These are phyloP conservation scores for Chymomyza caudatula DNA, from an alignment of 2,888 invertebrate genomes.

Conservation along the genomic window DNA sequence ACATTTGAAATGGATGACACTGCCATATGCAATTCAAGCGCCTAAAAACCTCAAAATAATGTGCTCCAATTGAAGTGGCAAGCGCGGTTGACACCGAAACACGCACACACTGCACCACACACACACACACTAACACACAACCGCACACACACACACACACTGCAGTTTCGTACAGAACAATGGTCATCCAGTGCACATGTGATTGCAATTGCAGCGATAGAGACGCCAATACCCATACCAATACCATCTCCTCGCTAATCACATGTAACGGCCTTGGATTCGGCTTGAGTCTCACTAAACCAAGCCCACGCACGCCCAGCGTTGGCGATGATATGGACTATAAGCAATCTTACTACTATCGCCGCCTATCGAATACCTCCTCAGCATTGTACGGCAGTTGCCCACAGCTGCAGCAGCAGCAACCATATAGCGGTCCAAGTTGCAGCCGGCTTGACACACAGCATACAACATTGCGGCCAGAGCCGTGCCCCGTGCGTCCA, in stretches of 20 bases:
- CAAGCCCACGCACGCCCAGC: constrained; percentile 31
- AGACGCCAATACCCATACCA: constrained; percentile 32
- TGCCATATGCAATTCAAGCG: neutral
- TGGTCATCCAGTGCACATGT: constrained; percentile 76
- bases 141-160: constrained; percentile 1
- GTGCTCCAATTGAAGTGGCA: constrained; percentile 10
- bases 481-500: constrained; percentile 42
- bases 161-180: constrained; percentile 43
- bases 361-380: constrained; percentile 73
- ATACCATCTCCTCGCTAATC: constrained; percentile 15
- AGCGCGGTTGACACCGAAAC: neutral
- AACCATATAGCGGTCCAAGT: neutral
- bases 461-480: constrained; percentile 7
- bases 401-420: constrained; percentile 62
- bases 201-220: constrained; percentile 76
- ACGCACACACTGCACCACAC: neutral
- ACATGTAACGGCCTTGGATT: neutral
- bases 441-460: no score
- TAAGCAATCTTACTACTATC: constrained; percentile 63
- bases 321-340: constrained; percentile 72
- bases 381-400: constrained; percentile 75
- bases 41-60: constrained; percentile 4
- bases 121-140: constrained; percentile 9
- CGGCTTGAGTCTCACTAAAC: neutral
- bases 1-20: neutral